Conservation (phyloP, 2,113 vertebrate genomes). For the Butastur rufipennis region DNA sequence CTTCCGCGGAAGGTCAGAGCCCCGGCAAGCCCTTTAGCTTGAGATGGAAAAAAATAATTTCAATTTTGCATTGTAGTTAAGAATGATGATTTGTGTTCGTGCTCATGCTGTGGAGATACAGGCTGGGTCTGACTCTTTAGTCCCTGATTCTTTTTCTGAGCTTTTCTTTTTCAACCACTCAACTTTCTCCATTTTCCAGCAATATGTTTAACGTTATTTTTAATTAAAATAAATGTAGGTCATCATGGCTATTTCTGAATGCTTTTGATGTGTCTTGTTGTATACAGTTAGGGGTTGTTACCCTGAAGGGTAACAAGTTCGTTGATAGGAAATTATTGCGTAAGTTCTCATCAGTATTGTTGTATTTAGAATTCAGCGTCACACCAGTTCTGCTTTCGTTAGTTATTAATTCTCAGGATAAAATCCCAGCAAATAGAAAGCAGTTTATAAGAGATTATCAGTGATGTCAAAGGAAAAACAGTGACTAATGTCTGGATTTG, state of each 20-base stretch:
- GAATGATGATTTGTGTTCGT: background rate
- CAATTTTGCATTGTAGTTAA: background rate
- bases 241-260: background rate
- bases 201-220: background rate
- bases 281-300: background rate
- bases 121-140: background rate
- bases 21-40: background rate
- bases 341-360: rapidly evolving
- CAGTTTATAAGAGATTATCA: background rate
- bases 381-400: background rate
- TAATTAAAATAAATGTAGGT: background rate
- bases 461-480: background rate
- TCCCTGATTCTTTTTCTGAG: rapidly evolving
- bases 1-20: background rate
- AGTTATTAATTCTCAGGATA: background rate
- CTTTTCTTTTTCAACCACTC: background rate
- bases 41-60: background rate
- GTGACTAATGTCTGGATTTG: background rate
- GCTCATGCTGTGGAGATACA: background rate
- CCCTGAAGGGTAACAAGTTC: background rate
- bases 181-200: background rate
- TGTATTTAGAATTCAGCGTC: background rate
- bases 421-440: background rate
- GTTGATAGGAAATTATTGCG: rapidly evolving
- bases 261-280: background rate